Percentiles rank a stretch among this genome's conserved stretches.
phyloP scores from a whole-genome alignment of 2,113 vertebrate species.

The Ahaetulla prasina region DNA sequence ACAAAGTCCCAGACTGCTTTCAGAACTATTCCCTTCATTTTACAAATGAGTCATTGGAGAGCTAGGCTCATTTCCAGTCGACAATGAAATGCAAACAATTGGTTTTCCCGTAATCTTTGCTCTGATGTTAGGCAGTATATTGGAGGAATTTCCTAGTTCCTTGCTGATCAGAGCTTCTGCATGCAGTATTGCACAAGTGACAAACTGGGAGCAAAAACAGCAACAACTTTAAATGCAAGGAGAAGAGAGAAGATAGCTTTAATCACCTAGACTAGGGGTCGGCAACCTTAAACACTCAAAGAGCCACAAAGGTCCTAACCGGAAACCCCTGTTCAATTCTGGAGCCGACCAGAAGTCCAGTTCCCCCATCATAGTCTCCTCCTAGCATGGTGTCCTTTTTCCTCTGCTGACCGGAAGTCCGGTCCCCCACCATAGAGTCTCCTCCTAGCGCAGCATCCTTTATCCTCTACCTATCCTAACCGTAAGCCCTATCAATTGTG shows the following conservation, averaged over 20 bases:
- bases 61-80: background rate
- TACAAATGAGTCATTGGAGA: background rate
- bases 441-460: too few relatives aligned
- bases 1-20: background rate
- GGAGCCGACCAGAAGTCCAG: too few relatives aligned
- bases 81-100: background rate
- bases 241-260: background rate
- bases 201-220: background rate
- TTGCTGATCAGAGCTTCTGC: background rate
- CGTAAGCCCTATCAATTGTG: too few relatives aligned
- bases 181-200: background rate
- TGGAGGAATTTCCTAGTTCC: background rate
- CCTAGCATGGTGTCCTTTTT: too few relatives aligned
- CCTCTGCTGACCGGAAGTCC: too few relatives aligned
- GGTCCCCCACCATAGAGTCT: too few relatives aligned
- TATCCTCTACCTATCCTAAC: too few relatives aligned
- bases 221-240: background rate
- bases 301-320: too few relatives aligned
- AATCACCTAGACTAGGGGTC: background rate
- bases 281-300: too few relatives aligned
- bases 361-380: too few relatives aligned
- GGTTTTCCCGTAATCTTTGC: background rate
- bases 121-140: background rate
- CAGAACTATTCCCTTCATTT: background rate
- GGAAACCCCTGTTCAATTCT: too few relatives aligned